Evolutionary conservation across 2,797 vertebrate genomes (phyloP).

Genomic region (Oreonectes daqikongensis): DNA sequence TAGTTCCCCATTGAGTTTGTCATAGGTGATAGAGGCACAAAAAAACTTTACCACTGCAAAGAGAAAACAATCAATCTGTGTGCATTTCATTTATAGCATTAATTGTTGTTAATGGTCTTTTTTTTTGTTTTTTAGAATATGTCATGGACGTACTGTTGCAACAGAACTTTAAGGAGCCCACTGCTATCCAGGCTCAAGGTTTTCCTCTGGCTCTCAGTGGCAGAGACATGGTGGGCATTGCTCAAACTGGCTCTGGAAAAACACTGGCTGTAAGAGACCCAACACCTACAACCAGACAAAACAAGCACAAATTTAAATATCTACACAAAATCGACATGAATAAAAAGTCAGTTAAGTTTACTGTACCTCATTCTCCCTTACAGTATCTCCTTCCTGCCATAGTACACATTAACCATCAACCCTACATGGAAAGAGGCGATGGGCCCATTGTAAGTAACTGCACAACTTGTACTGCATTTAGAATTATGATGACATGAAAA

Average conservation of each 20-base stretch:
- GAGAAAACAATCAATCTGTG: too few species aligned
- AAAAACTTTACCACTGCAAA: too few species aligned
- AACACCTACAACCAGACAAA: not conserved
- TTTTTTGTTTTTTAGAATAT: slow-evolving; percentile 84
- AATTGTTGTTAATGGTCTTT: too few species aligned
- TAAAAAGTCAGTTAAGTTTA: too few species aligned
- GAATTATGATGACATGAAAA: too few species aligned
- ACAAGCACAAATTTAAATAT: not conserved
- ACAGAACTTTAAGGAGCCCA: slow-evolving; percentile 96
- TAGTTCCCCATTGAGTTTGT: too few species aligned
- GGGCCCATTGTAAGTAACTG: slow-evolving; percentile 92
- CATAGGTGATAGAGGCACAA: too few species aligned
- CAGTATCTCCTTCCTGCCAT: slow-evolving; percentile 96
- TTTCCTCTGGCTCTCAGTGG: slow-evolving; percentile 94
- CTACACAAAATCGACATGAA: not conserved
- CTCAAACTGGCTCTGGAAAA: slow-evolving; percentile 97
- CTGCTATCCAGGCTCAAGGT: slow-evolving; percentile 95
- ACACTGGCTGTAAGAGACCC: slow-evolving; percentile 86
- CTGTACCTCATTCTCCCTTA: slow-evolving; percentile 33
- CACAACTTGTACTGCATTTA: too few species aligned
- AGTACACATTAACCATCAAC: slow-evolving; percentile 98
- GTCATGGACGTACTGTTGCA: slow-evolving; percentile 92
- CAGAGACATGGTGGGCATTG: slow-evolving; percentile 97
- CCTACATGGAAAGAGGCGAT: slow-evolving; percentile 95
- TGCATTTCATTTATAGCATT: not conserved